phyloP scores from a whole-genome alignment of 2,888 invertebrate genomes.

The Baronia brevicornis region DNA sequence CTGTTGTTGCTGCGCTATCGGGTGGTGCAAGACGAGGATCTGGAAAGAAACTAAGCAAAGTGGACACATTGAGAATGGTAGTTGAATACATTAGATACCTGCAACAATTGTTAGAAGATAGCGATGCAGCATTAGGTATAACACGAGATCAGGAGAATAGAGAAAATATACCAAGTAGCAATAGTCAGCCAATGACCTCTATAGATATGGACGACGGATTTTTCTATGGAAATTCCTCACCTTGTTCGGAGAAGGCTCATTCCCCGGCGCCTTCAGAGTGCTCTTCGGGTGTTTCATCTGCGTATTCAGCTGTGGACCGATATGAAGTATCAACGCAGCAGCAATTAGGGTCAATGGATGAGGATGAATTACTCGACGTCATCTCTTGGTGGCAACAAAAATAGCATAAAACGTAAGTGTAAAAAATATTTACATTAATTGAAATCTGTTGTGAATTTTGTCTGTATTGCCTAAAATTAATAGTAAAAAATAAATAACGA shows the following conservation, averaged over 20 bases:
- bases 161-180: conserved; percentile 61
- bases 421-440: conserved; percentile 2
- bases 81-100: conserved; percentile 93
- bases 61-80: conserved; percentile 91
- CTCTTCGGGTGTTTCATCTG: conserved; percentile 76
- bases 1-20: conserved; percentile 81
- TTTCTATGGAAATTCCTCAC: conserved; percentile 68
- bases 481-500: too few relatives aligned
- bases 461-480: neutral
- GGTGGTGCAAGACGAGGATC: conserved; percentile 82
- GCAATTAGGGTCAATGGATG: conserved; percentile 85
- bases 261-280: conserved; percentile 85
- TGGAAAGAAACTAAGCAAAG: conserved; percentile 90
- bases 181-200: conserved; percentile 51
- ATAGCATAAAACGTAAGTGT: conserved; percentile 57
- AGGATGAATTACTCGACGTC: conserved; percentile 90
- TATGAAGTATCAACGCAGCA: conserved; percentile 64
- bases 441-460: neutral
- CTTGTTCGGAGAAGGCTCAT: conserved; percentile 81
- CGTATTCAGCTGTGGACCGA: conserved; percentile 61
- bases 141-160: conserved; percentile 62
- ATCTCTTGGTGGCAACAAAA: conserved; percentile 90
- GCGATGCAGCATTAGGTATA: conserved; percentile 77
- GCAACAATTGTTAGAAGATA: conserved; percentile 85
- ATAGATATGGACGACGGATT: conserved; percentile 69